Base-by-base conservation (phyloP, 2,888 invertebrate species). In the Malthinus flaveolus region DNA sequence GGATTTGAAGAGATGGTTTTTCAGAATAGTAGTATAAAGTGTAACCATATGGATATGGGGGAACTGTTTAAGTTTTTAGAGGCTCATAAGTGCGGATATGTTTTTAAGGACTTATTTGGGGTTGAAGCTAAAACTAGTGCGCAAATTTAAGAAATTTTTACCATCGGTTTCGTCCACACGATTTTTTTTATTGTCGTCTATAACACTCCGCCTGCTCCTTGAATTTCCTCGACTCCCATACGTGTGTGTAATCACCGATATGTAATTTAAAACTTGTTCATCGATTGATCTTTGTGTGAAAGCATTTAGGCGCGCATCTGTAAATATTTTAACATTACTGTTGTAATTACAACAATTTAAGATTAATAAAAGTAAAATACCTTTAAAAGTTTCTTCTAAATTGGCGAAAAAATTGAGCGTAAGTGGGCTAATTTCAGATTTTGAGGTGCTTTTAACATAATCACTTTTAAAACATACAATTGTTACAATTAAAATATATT, bases 81-180 rank as follows among this genome's bases (percentile, higher is more conserved):
- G 56, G 76, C 85, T 46, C 87, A 87, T 71, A 82, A 85, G 13
- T 84, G 88, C 44, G 85, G 83, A 51, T 84, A 90, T 74, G 86
- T 88, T 65, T 93, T 94, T 78, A 87, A 88, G 73, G 87, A 92
- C 65, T 83, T 91, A 59, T 95, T 95, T 84, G 92, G 93, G 2
- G 68, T 79, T 12, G 79, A 79, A 46, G 56, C 56, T 32, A 59
- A 59, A 53, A 49, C n/a, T 46, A 23, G 46, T 45, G 35, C 48
- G 36, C 2, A 9, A 7, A 9, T 36, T 36, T 36, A 12, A 12
- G 6, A 12, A 12, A 7, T 1, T 7, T 1, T 36, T 39, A 39
- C 39, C 9, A 2, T 13, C 39, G 13, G 13, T 15, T 39, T n/a
- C 39, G 6, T 15, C 13, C 8, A 9, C 7, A 15, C 9, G 10